Conservation (phyloP, 2,888 invertebrate genomes). For the Taenaris catops region DNA sequence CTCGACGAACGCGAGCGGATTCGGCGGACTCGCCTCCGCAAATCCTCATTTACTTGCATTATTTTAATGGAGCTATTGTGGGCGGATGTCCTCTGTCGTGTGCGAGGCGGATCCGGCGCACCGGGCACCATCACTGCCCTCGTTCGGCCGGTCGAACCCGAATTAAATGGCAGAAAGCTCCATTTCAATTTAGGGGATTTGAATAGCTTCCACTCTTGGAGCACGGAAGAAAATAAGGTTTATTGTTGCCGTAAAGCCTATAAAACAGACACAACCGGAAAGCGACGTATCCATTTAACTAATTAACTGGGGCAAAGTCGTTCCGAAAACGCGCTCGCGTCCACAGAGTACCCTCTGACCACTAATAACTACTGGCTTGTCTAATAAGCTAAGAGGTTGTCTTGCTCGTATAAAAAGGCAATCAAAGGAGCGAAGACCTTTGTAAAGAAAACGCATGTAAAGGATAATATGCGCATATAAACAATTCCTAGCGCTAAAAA, state of each 20-base stretch:
- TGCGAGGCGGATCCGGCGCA: constrained; percentile 55
- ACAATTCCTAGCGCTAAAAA: too few relatives aligned
- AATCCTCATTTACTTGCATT: too few relatives aligned
- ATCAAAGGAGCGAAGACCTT: too few relatives aligned
- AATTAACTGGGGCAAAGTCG: constrained; percentile 64
- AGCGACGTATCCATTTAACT: constrained; percentile 65
- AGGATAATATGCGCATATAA: too few relatives aligned
- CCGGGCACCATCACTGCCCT: constrained; percentile 62
- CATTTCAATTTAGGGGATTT: constrained; percentile 50
- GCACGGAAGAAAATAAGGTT: constrained; percentile 39
- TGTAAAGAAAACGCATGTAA: too few relatives aligned
- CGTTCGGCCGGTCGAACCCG: constrained; percentile 50
- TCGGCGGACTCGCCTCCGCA: too few relatives aligned
- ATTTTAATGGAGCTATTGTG: too few relatives aligned
- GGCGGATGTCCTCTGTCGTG: constrained; percentile 75
- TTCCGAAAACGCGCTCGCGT: constrained; percentile 43
- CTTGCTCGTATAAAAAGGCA: constrained; percentile 36
- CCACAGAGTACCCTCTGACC: constrained; percentile 62
- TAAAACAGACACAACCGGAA: constrained; percentile 42
- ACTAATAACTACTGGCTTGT: constrained; percentile 68
- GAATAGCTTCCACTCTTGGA: constrained; percentile 35
- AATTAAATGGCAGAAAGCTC: constrained; percentile 52
- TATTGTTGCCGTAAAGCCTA: constrained; percentile 42
- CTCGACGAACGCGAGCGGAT: too few relatives aligned
- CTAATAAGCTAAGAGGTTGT: constrained; percentile 76